Percentiles rank a stretch among this genome's conserved stretches.
These are phyloP conservation scores for Agrochola litura DNA, from an alignment of 2,888 invertebrate species.

Conservation along the genomic window DNA sequence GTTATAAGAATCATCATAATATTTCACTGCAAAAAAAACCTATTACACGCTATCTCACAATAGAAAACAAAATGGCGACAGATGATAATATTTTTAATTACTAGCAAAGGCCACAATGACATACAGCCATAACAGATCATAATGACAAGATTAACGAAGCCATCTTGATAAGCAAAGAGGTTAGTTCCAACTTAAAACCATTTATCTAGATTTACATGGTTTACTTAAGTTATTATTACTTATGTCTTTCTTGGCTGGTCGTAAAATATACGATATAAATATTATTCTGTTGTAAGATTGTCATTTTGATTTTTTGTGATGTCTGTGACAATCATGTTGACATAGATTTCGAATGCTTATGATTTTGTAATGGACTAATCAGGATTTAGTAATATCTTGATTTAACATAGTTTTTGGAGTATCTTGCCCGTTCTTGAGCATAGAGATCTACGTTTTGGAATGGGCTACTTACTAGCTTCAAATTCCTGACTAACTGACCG, in stretches of 20 bases:
- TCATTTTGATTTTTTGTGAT: conserved; percentile 24
- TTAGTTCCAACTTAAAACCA: conserved; percentile 35
- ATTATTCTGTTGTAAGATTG: conserved; percentile 10
- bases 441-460: no score
- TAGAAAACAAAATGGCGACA: conserved; percentile 20
- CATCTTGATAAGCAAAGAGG: conserved; percentile 61
- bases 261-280: conserved; percentile 28
- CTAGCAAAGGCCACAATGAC: conserved; percentile 6
- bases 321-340: not conserved
- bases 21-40: not conserved
- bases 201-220: conserved; percentile 56
- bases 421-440: no score
- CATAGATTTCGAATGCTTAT: conserved; percentile 15
- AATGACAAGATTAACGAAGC: conserved; percentile 46
- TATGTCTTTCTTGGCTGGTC: conserved; percentile 45
- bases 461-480: no score
- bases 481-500: no score
- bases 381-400: no score
- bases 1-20: not conserved
- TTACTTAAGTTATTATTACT: conserved; percentile 39
- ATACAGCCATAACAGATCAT: conserved; percentile 35
- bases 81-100: conserved; percentile 26
- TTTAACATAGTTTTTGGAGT: no score
- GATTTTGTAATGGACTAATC: not conserved
- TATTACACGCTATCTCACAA: conserved; percentile 2